Base-by-base conservation (phyloP, 1,140 invertebrate species). In the Mamestra configurata region DNA sequence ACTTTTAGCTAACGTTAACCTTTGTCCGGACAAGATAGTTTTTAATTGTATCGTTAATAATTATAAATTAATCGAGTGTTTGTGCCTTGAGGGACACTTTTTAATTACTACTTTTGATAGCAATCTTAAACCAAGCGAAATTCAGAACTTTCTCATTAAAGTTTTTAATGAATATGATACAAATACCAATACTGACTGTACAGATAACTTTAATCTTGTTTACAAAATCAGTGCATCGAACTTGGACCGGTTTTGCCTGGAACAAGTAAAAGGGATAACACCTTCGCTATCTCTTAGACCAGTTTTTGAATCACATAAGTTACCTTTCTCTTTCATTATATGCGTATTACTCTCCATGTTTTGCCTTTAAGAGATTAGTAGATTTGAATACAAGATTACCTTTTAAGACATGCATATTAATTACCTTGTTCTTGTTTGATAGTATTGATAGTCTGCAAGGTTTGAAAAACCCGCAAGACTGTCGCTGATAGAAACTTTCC, bases 261-360 rank as follows among this genome's bases (percentile, higher is more conserved):
- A 57, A 24, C 8, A 46, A 61, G 72, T 61, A 43, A 76, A 76
- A 76, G 73, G 73, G 73, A 46, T 64, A 76, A 49, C 53, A 73
- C 73, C 40, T 76, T 76, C 40, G 46, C 73, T 76, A 24, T 46
- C 40, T n/a, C 59, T 49, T n/a, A 46, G 57, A 76, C 73, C 57
- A 64, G 73, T 76, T 27, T 49, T 13, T 20, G 22, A 61, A 7
- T 49, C 57, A 72, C 53, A 40, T 46, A 73, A 73, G 35, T 55
- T 20, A 24, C 53, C 72, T 76, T 76, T 76, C 73, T 61, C 73
- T 76, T 68, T 27, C 11, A 68, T 22, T 76, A 43, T 24, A 57
- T 31, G 46, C 20, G 46, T 68, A 61, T 37, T 43, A 68, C 40
- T 46, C 27, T 43, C 43, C 43, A 43, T 49, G 22, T 49, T 15